Percentiles rank a stretch among this genome's conserved stretches.
Evolutionary conservation across 1,140 invertebrate genomes (phyloP).

Genomic region (Cotesia chilonis): DNA sequence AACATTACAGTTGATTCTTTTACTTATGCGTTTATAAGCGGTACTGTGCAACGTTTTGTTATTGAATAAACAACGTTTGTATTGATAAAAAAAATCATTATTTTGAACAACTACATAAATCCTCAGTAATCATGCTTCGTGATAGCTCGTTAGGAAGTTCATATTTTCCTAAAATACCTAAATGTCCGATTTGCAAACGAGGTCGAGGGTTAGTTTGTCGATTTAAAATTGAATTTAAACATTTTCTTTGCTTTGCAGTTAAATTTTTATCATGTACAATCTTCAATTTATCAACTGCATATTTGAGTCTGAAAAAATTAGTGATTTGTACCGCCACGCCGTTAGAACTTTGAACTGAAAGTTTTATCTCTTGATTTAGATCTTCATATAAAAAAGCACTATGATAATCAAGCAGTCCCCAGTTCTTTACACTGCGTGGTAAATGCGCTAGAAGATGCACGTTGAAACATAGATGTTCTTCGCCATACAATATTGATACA

Average conservation of each 20-base stretch:
- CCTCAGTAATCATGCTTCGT: constrained; percentile 1
- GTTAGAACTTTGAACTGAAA: neutral
- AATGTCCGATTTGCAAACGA: neutral
- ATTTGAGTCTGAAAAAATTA: neutral
- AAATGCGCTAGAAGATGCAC: constrained; percentile 40
- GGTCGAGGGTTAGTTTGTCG: neutral
- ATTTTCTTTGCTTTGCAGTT: neutral
- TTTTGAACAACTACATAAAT: neutral
- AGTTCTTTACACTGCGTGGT: constrained; percentile 32
- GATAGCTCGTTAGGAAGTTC: neutral
- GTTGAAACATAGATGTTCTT: constrained; percentile 35
- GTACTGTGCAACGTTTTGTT: neutral
- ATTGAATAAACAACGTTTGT: constrained; percentile 8
- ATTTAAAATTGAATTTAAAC: neutral
- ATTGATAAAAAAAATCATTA: constrained; percentile 3
- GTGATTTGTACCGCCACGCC: neutral
- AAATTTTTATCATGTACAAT: neutral
- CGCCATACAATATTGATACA: constrained; percentile 35
- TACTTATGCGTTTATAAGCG: neutral
- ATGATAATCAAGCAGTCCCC: constrained; percentile 38
- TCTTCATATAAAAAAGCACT: constrained; percentile 31
- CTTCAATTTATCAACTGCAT: neutral
- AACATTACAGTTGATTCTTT: neutral
- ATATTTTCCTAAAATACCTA: neutral
- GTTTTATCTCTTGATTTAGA: constrained; percentile 1